These are phyloP conservation scores for Eleutherodactylus coqui DNA, from an alignment of 2,797 vertebrate genomes.

Conservation along the genomic window DNA sequence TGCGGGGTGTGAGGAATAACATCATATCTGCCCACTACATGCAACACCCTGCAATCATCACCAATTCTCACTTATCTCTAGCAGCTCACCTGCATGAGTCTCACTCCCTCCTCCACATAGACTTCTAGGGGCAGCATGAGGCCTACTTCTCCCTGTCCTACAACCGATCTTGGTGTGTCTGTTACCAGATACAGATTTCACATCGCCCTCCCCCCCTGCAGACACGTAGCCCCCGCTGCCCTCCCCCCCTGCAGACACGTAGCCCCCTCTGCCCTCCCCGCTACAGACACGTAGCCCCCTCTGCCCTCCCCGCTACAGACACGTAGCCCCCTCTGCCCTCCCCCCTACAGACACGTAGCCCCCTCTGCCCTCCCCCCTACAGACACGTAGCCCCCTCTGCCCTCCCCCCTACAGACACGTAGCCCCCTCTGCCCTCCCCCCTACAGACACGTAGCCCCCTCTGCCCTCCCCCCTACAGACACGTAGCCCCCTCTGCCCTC, in stretches of 20 bases:
- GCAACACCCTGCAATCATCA: too few species aligned
- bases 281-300: background rate
- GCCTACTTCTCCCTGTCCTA: background rate
- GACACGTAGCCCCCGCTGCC: background rate
- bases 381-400: background rate
- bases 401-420: background rate
- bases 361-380: background rate
- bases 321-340: background rate
- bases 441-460: too few species aligned
- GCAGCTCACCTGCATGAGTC: too few species aligned
- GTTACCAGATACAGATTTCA: background rate
- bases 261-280: background rate
- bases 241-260: background rate
- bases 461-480: background rate
- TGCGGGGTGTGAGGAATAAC: too few species aligned
- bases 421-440: too few species aligned
- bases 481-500: background rate
- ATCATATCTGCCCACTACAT: too few species aligned
- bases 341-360: background rate
- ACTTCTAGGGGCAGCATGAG: too few species aligned
- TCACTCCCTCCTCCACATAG: background rate
- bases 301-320: background rate
- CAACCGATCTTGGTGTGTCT: too few species aligned
- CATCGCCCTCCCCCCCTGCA: background rate
- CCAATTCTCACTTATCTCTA: too few species aligned